A percentile compares a stretch with the other conserved stretches of the same genome.
phyloP scores from a whole-genome alignment of 2,888 invertebrate genomes.

The Reticulitermes lucifugus region DNA sequence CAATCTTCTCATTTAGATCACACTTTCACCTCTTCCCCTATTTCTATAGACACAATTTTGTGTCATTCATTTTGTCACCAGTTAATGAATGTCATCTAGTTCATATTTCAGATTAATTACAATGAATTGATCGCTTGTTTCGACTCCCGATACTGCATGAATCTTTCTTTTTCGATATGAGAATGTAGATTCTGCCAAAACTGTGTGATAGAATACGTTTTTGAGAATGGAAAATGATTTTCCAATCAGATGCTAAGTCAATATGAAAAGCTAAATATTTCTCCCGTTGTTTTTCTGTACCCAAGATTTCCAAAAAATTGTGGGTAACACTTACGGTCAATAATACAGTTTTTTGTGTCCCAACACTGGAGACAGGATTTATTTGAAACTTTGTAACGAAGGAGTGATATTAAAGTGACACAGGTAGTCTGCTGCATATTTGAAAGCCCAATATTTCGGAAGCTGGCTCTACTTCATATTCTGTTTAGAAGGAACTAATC shows the following conservation, averaged over 20 bases:
- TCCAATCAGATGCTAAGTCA: not conserved
- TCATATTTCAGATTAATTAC: conserved; percentile 31
- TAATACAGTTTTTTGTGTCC: too few relatives aligned
- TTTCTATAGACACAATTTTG: conserved; percentile 32
- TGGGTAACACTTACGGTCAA: too few relatives aligned
- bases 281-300: too few relatives aligned
- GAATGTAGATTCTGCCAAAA: not conserved
- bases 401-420: too few relatives aligned
- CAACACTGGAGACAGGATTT: too few relatives aligned
- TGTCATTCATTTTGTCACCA: conserved; percentile 33
- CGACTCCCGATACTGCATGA: not conserved
- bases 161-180: not conserved
- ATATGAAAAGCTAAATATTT: conserved; percentile 1
- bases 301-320: too few relatives aligned
- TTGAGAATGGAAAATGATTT: not conserved
- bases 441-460: too few relatives aligned
- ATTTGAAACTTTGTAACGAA: too few relatives aligned
- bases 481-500: too few relatives aligned
- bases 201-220: not conserved
- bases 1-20: conserved; percentile 37
- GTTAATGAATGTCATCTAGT: conserved; percentile 34
- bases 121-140: conserved; percentile 21
- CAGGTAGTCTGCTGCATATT: too few relatives aligned
- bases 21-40: conserved; percentile 11
- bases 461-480: too few relatives aligned